phyloP scores from a whole-genome alignment of 1,140 invertebrate species.

The Holotrichia oblita region DNA sequence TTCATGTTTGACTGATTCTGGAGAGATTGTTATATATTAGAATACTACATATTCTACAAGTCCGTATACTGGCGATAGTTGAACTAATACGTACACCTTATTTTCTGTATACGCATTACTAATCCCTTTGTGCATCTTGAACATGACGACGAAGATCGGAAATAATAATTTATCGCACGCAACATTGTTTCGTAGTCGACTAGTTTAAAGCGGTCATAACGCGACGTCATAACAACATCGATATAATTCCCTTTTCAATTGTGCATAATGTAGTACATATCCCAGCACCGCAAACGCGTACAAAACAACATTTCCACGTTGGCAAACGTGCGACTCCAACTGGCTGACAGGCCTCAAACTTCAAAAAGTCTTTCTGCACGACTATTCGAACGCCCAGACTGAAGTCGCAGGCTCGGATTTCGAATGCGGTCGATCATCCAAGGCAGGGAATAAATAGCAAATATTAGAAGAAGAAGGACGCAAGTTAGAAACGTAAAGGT shows the following conservation, averaged over 20 bases:
- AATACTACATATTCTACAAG: no score
- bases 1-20: no score
- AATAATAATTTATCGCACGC: constrained; percentile 29
- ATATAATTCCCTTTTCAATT: constrained; percentile 35
- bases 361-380: neutral
- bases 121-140: neutral
- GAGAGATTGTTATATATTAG: no score
- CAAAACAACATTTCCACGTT: constrained; percentile 25
- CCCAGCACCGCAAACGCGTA: neutral
- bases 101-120: neutral
- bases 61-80: no score
- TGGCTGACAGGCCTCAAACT: neutral
- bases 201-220: constrained; percentile 26
- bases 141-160: constrained; percentile 1
- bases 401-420: neutral
- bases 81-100: neutral
- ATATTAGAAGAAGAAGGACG: neutral
- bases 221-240: constrained; percentile 31
- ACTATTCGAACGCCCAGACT: neutral
- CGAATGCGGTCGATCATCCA: neutral
- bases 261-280: neutral
- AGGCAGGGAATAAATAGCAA: neutral
- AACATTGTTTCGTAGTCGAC: constrained; percentile 30
- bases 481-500: neutral
- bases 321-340: no score